Percentiles rank a stretch among this genome's conserved stretches.
These are phyloP conservation scores for Drosophila subobscura DNA, from an alignment of 1,140 invertebrate species.

Conservation along the genomic window DNA sequence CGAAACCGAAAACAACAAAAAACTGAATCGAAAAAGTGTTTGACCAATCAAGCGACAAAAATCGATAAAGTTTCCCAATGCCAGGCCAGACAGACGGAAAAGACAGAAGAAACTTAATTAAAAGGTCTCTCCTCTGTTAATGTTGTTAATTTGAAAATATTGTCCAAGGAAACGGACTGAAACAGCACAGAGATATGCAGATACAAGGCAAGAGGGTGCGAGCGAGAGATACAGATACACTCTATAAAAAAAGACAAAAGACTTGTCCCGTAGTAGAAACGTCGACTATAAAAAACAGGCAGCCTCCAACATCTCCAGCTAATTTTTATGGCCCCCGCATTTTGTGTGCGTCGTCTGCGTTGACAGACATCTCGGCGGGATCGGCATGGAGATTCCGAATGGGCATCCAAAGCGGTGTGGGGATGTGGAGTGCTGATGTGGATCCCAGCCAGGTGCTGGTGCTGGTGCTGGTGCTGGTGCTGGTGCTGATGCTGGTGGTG, in stretches of 20 bases:
- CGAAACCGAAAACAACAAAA: conserved; percentile 17
- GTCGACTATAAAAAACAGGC: conserved; percentile 63
- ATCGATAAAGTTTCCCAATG: conserved; percentile 78
- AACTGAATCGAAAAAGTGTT: conserved; percentile 13
- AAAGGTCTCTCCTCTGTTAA: conserved; percentile 80
- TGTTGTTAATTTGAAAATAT: conserved; percentile 82
- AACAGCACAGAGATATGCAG: conserved; percentile 29
- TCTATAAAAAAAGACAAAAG: conserved; percentile 41
- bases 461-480: no score
- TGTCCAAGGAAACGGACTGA: conserved; percentile 75
- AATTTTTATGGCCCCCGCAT: conserved; percentile 72
- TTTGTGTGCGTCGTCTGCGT: conserved; percentile 50
- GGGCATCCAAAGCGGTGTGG: no score
- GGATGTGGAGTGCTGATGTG: no score
- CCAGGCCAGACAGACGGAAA: conserved; percentile 24
- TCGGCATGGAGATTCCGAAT: conserved; percentile 31
- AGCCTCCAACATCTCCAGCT: conserved; percentile 52
- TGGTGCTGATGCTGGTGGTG: neutral
- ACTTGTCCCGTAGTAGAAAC: conserved; percentile 64
- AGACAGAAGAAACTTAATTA: conserved; percentile 76
- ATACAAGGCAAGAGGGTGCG: neutral
- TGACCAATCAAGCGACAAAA: conserved; percentile 62
- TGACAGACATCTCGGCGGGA: conserved; percentile 81
- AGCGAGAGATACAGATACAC: neutral
- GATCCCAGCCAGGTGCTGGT: no score